These are phyloP conservation scores for Rhopalosiphum maidis DNA, from an alignment of 1,140 invertebrate genomes.

Conservation along the genomic window DNA sequence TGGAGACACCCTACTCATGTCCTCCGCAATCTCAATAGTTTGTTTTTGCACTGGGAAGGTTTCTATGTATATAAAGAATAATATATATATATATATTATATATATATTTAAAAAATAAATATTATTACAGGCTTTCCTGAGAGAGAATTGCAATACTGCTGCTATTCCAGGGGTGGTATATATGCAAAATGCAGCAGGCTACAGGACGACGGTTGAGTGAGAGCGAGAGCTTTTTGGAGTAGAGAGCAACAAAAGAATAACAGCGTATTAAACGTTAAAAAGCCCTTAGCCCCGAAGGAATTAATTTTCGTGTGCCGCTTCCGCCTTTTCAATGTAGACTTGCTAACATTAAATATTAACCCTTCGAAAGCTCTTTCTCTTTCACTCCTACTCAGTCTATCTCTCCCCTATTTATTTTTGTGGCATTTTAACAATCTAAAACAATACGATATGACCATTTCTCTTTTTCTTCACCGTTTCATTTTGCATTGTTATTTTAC, in stretches of 20 bases:
- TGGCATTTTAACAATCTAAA: conserved; percentile 55
- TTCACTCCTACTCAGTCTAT: neutral
- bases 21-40: conserved; percentile 32
- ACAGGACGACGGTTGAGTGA: conserved; percentile 8
- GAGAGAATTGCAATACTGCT: neutral
- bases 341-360: conserved; percentile 57
- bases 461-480: neutral
- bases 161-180: neutral
- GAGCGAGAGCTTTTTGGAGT: conserved; percentile 36
- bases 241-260: conserved; percentile 56
- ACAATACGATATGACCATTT: conserved; percentile 48
- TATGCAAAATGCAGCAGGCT: conserved; percentile 35
- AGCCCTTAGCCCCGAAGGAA: conserved; percentile 55
- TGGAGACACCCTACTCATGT: conserved; percentile 2
- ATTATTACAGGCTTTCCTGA: conserved; percentile 30
- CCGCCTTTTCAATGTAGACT: conserved; percentile 55
- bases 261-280: conserved; percentile 56
- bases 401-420: conserved; percentile 36
- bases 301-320: conserved; percentile 56
- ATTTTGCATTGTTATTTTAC: conserved; percentile 35
- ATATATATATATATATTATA: neutral
- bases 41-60: conserved; percentile 23
- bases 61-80: neutral
- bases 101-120: conserved; percentile 32
- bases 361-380: conserved; percentile 23